Percentiles rank a stretch among this genome's conserved stretches.
Evolutionary conservation across 2,888 invertebrate species (phyloP).

Genomic region (Heliothis peltigera): DNA sequence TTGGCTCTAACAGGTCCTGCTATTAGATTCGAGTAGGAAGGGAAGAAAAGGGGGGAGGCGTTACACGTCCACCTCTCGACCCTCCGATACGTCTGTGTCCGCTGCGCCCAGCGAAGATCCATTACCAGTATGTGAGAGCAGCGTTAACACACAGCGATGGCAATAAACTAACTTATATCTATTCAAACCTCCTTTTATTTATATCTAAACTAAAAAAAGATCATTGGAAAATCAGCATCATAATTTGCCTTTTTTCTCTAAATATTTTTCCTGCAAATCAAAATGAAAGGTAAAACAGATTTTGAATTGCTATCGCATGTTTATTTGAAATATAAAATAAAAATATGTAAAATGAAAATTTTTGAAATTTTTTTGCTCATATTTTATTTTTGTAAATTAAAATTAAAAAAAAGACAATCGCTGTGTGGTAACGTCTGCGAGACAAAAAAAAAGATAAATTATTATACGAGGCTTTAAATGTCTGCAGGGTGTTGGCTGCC

Average conservation of each 20-base stretch:
- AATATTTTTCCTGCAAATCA: slow-evolving; percentile 35
- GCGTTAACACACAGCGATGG: slow-evolving; percentile 85
- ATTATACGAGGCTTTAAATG: slow-evolving; percentile 86
- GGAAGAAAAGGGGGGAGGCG: slow-evolving; percentile 81
- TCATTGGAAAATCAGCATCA: slow-evolving; percentile 11
- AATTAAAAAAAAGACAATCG: slow-evolving; percentile 64
- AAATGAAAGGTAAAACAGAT: slow-evolving; percentile 44
- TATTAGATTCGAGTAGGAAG: slow-evolving; percentile 89
- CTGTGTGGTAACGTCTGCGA: slow-evolving; percentile 83
- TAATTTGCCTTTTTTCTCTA: slow-evolving; percentile 6
- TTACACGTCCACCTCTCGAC: slow-evolving; percentile 86
- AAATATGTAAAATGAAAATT: neutral
- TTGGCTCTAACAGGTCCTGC: slow-evolving; percentile 89
- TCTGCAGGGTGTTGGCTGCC: slow-evolving; percentile 90
- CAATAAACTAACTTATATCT: slow-evolving; percentile 33
- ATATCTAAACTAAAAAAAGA: slow-evolving; percentile 12
- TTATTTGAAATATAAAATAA: slow-evolving; percentile 26
- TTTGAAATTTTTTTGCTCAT: neutral
- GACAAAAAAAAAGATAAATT: slow-evolving; percentile 50
- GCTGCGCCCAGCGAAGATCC: slow-evolving; percentile 88
- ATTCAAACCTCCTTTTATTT: slow-evolving; percentile 61
- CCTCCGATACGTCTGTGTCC: slow-evolving; percentile 86
- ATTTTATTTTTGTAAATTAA: slow-evolving; percentile 21
- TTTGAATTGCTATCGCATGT: slow-evolving; percentile 28
- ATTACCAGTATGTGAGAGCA: slow-evolving; percentile 85